Percentiles rank a stretch among this genome's conserved stretches.
These are phyloP conservation scores for Xenopus petersii DNA, from an alignment of 2,797 vertebrate genomes.

Conservation along the genomic window DNA sequence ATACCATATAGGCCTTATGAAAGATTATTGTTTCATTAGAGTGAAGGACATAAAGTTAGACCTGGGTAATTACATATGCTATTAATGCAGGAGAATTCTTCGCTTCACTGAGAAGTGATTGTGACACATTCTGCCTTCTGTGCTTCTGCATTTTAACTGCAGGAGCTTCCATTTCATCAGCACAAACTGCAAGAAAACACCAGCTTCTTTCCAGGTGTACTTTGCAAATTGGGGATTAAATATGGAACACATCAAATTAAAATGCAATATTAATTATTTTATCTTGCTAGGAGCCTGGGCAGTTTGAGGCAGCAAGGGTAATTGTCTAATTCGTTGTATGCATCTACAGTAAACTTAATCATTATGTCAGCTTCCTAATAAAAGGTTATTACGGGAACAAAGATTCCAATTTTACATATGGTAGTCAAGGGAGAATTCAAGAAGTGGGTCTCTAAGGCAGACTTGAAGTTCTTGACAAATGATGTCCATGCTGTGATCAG, in stretches of 20 bases:
- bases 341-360: conserved; percentile 92
- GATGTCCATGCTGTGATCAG: conserved; percentile 93
- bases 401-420: conserved; percentile 98
- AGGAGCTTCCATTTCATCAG: conserved; percentile 88
- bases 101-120: conserved; percentile 77
- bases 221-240: conserved; percentile 91
- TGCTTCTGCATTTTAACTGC: conserved; percentile 68
- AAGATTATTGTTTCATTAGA: conserved; percentile 84
- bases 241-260: conserved; percentile 91
- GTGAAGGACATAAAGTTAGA: conserved; percentile 80
- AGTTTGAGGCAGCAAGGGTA: conserved; percentile 82
- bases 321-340: conserved; percentile 84
- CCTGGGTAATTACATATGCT: conserved; percentile 80
- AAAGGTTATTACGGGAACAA: conserved; percentile 99
- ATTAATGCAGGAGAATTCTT: conserved; percentile 78
- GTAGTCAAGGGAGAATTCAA: conserved; percentile 89
- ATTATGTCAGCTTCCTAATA: conserved; percentile 97
- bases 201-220: conserved; percentile 89
- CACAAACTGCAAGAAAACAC: conserved; percentile 77
- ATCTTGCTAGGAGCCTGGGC: conserved; percentile 83
- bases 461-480: conserved; percentile 91
- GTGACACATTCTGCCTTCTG: conserved; percentile 71
- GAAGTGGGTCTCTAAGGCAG: conserved; percentile 89
- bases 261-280: conserved; percentile 98
- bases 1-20: conserved; percentile 70